A percentile compares a stretch with the other conserved stretches of the same genome.
These are phyloP conservation scores for Scaptomyza flava DNA, from an alignment of 2,888 invertebrate genomes.

Conservation along the genomic window DNA sequence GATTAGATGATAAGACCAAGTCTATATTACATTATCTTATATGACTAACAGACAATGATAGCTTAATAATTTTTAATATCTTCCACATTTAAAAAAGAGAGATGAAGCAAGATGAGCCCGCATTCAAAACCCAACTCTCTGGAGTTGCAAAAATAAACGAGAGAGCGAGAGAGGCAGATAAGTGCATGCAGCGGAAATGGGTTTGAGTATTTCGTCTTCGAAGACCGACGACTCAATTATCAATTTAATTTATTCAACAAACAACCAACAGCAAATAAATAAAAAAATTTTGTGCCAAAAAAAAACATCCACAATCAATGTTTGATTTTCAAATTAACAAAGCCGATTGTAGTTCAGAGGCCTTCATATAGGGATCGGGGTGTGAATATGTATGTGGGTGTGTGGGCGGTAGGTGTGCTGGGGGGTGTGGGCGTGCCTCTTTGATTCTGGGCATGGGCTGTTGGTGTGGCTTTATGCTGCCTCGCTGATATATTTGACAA, in stretches of 20 bases:
- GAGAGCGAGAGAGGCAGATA: conserved; percentile 12
- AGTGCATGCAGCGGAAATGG: conserved; percentile 35
- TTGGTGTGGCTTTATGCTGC: neutral
- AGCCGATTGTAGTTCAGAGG: conserved; percentile 37
- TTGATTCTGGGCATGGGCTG: neutral
- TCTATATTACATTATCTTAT: neutral
- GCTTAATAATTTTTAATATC: no score
- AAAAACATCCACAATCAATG: conserved; percentile 43
- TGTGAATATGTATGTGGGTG: conserved; percentile 1
- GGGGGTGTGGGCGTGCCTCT: conserved; percentile 22
- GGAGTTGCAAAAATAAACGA: conserved; percentile 11
- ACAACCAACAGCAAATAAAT: conserved; percentile 49
- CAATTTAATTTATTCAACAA: conserved; percentile 56
- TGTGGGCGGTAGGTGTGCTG: conserved; percentile 14
- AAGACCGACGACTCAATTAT: conserved; percentile 50
- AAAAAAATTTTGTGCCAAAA: conserved; percentile 47
- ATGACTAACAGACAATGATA: neutral
- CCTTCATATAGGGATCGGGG: conserved; percentile 12
- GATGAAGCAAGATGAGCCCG: conserved; percentile 17
- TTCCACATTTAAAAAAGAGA: no score
- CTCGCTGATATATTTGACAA: conserved; percentile 69
- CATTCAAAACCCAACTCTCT: conserved; percentile 7
- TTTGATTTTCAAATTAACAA: conserved; percentile 56
- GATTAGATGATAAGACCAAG: neutral
- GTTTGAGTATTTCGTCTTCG: conserved; percentile 14